Conservation (phyloP, 1,140 invertebrate genomes). For the Cyclargus thomasi region DNA sequence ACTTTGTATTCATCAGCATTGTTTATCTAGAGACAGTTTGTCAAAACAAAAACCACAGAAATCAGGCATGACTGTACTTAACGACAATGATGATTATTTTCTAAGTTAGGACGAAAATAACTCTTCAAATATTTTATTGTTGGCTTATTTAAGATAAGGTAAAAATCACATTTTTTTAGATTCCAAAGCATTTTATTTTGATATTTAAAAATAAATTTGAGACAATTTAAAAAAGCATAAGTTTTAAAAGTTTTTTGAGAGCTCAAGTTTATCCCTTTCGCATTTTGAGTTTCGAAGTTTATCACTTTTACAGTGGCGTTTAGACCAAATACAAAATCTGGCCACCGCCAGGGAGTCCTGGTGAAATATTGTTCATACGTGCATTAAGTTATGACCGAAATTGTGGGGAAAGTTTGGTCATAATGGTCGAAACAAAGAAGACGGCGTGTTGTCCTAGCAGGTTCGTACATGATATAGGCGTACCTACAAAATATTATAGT, state of each 20-base stretch:
- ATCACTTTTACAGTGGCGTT: not conserved
- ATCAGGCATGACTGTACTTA: no score
- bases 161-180: not conserved
- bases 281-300: not conserved
- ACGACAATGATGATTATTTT: no score
- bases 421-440: constrained; percentile 7
- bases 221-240: not conserved
- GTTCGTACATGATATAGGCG: no score
- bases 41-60: no score
- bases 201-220: not conserved
- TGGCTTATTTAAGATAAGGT: no score
- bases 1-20: no score
- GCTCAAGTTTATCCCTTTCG: not conserved
- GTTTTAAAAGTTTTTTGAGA: not conserved
- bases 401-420: constrained; percentile 1
- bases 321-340: not conserved
- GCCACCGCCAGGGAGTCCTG: not conserved
- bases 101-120: no score
- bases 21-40: not conserved
- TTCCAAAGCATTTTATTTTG: not conserved
- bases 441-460: no score
- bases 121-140: no score
- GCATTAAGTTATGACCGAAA: constrained; percentile 1
- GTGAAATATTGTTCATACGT: constrained; percentile 4
- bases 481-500: no score